A percentile compares a stretch with the other conserved stretches of the same genome.
These are phyloP conservation scores for Penaeus indicus DNA, from an alignment of 1,140 invertebrate genomes.

Conservation along the genomic window DNA sequence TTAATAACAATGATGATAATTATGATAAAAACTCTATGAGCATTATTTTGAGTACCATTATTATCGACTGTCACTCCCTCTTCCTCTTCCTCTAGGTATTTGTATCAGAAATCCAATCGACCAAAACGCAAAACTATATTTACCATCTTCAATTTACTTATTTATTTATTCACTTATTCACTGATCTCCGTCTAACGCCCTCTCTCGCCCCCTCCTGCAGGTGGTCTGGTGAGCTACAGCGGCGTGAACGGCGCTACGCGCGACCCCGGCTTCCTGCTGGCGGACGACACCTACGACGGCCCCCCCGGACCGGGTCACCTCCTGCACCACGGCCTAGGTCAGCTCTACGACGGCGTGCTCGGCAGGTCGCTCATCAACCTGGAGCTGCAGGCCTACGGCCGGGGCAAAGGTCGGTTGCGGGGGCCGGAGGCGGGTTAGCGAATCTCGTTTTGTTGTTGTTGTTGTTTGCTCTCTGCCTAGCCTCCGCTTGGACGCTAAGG, in stretches of 20 bases:
- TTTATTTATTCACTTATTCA: too few species aligned
- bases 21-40: too few species aligned
- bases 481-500: too few species aligned
- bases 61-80: too few species aligned
- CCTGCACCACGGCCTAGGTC: conserved; percentile 27
- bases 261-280: conserved; percentile 40
- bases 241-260: conserved; percentile 8
- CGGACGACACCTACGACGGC: conserved; percentile 39
- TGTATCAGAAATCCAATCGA: too few species aligned
- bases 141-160: too few species aligned
- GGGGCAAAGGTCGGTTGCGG: conserved; percentile 39
- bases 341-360: conserved; percentile 45
- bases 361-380: conserved; percentile 36
- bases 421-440: too few species aligned
- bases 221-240: conserved; percentile 48
- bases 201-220: not conserved
- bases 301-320: conserved; percentile 2
- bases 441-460: not conserved
- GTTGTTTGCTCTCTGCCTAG: not conserved
- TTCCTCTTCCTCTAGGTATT: too few species aligned
- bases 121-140: too few species aligned
- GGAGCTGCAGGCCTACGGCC: conserved; percentile 42
- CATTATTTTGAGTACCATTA: too few species aligned
- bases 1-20: too few species aligned
- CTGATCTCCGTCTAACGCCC: not conserved